Evolutionary conservation across 2,888 invertebrate species (phyloP).

Genomic region (Drosophila antonietae): DNA sequence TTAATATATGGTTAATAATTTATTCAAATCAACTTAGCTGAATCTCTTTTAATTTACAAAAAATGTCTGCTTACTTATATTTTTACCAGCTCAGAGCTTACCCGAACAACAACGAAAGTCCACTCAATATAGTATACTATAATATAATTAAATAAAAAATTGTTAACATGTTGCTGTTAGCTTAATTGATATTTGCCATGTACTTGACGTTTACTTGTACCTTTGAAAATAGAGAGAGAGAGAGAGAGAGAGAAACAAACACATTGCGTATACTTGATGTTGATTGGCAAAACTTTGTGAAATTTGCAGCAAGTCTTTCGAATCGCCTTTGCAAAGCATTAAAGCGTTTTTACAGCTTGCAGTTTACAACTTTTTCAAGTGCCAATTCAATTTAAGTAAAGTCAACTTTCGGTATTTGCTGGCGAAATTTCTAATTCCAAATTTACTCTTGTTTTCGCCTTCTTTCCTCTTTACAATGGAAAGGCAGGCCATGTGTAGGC

Average conservation of each 20-base stretch:
- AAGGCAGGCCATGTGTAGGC: conserved; percentile 30
- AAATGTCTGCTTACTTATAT: neutral
- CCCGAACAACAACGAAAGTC: neutral
- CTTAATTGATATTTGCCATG: neutral
- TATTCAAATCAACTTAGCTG: no score
- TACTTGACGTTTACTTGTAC: neutral
- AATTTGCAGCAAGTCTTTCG: conserved; percentile 20
- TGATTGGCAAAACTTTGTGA: conserved; percentile 16
- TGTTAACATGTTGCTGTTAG: neutral
- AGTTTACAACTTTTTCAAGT: conserved; percentile 29
- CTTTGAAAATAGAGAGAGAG: no score
- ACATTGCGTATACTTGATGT: conserved; percentile 53
- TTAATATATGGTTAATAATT: no score
- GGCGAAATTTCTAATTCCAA: conserved; percentile 41
- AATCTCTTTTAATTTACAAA: neutral
- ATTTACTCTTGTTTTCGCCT: conserved; percentile 37
- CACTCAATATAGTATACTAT: neutral
- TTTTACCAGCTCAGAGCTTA: neutral
- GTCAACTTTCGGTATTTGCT: conserved; percentile 21
- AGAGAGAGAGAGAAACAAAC: neutral
- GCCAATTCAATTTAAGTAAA: conserved; percentile 46
- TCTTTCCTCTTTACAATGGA: conserved; percentile 16
- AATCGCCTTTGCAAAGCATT: conserved; percentile 8
- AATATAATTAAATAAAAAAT: neutral
- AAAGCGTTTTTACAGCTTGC: conserved; percentile 30